Base-by-base conservation (phyloP, 1,140 invertebrate species). In the Monochamus saltuarius region DNA sequence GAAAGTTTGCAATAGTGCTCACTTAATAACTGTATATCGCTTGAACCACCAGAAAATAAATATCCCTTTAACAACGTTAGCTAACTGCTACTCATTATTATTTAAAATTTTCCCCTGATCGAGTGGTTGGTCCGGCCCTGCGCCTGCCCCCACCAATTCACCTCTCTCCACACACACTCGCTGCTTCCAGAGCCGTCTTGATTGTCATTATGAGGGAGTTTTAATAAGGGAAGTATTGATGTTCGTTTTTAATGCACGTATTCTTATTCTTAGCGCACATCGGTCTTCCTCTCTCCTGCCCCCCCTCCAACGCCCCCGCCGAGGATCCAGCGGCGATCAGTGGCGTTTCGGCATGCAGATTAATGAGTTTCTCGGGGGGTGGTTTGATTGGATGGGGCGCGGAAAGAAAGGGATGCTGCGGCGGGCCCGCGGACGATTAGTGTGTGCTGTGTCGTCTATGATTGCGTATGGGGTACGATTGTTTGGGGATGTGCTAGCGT, bases 151-250 rank as follows among this genome's bases (percentile, higher is more conserved):
- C 43, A 40, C 13, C 51, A 29, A 29, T 29, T 29, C 51, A 34
- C 52, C 42, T 58, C 59, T 46, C 53, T 29, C 38, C 16, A 51
- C 62, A 63, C 71, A 61, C 67, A 60, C 67, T 62, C 68, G 63
- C 66, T 68, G 54, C 37, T 17, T 60, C 60, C 66, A 53, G 61
- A 53, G 65, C 61, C 65, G 63, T 71, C 73, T 72, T 74, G 74
- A 75, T 75, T 75, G 74, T 76, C 74, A 76, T 76, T 76, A 76
- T 71, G 66, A 71, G 73, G 72, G 74, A 73, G 73, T 75, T 76
- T 76, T 76, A 76, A 76, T 76, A 76, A 76, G 74, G 71, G 71
- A 75, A 75, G 74, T 76, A 76, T 76, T 76, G 74, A 76, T 76
- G 74, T 75, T 75, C 74, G 74, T 72, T 75, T 75, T 75, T 74